phyloP scores from a whole-genome alignment of 2,888 invertebrate species.

The Drosophila niveifrons region DNA sequence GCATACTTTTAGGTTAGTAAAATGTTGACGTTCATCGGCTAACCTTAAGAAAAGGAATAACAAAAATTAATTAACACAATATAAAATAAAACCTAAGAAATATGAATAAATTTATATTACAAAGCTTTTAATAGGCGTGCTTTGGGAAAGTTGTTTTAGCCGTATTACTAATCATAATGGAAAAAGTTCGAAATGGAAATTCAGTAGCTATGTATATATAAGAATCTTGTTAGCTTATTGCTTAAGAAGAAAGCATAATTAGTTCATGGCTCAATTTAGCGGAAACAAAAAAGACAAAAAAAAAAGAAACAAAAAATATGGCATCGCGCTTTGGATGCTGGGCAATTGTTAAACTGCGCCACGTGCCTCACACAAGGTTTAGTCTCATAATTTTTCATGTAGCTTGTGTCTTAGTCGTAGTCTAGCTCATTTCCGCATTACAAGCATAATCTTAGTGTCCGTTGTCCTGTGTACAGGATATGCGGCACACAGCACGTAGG shows the following conservation, averaged over 20 bases:
- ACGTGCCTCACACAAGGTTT: not conserved
- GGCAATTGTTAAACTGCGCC: not conserved
- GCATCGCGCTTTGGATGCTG: not conserved
- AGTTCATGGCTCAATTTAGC: not conserved
- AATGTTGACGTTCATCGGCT: too few relatives aligned
- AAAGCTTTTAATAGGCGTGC: too few relatives aligned
- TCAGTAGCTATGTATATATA: not conserved
- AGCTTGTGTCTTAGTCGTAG: slow-evolving; percentile 4
- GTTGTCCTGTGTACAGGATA: slow-evolving; percentile 16
- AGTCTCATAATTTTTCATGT: slow-evolving; percentile 20
- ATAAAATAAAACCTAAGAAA: too few relatives aligned
- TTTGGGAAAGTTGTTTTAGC: not conserved
- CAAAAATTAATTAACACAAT: too few relatives aligned
- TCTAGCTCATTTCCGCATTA: slow-evolving; percentile 44
- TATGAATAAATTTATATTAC: too few relatives aligned
- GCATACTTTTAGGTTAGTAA: too few relatives aligned
- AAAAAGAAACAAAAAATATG: not conserved
- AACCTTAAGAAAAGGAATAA: too few relatives aligned
- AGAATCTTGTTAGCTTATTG: not conserved
- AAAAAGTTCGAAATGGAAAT: not conserved
- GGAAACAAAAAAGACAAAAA: not conserved
- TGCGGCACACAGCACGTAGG: slow-evolving; percentile 17
- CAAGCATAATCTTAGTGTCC: slow-evolving; percentile 39
- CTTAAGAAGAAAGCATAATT: not conserved
- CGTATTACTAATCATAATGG: not conserved